Conservation (phyloP, 2,888 invertebrate species). For the Plagodis pulveraria region DNA sequence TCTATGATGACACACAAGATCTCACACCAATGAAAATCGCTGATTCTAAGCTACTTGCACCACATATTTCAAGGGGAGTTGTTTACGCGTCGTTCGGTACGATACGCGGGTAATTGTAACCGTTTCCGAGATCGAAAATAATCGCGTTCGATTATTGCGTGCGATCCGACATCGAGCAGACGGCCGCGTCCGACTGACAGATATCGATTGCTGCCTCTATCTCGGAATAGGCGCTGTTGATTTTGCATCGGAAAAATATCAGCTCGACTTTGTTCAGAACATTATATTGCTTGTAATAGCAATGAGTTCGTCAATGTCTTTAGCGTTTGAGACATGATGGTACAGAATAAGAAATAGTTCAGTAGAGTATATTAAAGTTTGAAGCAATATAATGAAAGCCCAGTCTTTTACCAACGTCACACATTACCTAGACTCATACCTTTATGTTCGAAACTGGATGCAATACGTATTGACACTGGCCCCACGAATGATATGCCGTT, state of each 20-base stretch:
- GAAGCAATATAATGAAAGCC: no score
- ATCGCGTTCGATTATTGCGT: conserved; percentile 64
- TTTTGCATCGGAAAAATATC: conserved; percentile 3
- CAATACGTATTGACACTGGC: no score
- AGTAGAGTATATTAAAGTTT: no score
- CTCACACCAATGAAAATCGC: background rate
- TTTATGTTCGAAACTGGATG: no score
- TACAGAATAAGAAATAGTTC: no score
- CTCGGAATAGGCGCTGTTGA: background rate
- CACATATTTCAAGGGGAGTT: conserved; percentile 59
- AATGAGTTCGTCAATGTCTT: no score
- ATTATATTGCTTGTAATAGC: no score
- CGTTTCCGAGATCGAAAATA: conserved; percentile 70
- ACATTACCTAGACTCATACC: no score
- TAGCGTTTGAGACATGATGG: no score
- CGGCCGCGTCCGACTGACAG: conserved; percentile 16
- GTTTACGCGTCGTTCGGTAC: conserved; percentile 61
- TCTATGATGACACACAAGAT: background rate
- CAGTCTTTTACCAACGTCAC: no score
- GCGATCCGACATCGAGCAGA: conserved; percentile 72
- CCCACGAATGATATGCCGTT: no score
- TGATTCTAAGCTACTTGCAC: conserved; percentile 39
- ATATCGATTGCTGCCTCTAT: conserved; percentile 15
- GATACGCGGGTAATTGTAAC: conserved; percentile 76
- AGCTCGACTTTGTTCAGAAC: background rate